Percentiles rank a stretch among this genome's conserved stretches.
phyloP scores from a whole-genome alignment of 2,797 vertebrate genomes.

The Melanotaenia trifasciata region DNA sequence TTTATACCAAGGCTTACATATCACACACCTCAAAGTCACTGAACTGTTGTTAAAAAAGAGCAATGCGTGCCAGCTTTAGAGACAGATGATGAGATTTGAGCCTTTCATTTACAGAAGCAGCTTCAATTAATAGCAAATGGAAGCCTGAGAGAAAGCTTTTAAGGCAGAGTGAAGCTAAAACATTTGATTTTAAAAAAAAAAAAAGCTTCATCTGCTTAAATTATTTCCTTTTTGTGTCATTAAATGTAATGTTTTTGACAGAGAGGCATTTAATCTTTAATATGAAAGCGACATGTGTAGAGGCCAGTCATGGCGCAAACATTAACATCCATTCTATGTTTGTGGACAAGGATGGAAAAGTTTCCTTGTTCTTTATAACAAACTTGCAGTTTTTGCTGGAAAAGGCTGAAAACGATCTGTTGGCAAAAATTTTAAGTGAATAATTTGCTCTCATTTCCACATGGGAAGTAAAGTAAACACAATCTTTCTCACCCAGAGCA shows the following conservation, averaged over 20 bases:
- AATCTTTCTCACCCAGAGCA: constrained; percentile 44
- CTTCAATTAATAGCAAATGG: constrained; percentile 54
- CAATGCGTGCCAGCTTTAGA: constrained; percentile 49
- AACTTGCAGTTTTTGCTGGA: neutral
- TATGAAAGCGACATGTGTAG: constrained; percentile 15
- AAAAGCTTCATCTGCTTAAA: constrained; percentile 15
- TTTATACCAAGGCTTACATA: neutral
- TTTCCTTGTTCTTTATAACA: neutral
- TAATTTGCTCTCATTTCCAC: constrained; percentile 32
- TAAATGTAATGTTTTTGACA: constrained; percentile 43
- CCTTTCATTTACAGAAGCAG: constrained; percentile 43
- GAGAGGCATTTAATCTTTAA: constrained; percentile 51
- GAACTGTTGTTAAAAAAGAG: constrained; percentile 2
- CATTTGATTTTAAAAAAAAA: constrained; percentile 20
- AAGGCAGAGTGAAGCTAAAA: constrained; percentile 47
- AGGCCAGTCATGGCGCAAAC: constrained; percentile 13
- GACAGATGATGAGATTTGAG: constrained; percentile 49
- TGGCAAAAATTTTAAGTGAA: constrained; percentile 23
- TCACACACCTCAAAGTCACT: constrained; percentile 20
- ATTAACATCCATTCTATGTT: neutral
- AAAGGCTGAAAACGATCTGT: constrained; percentile 5
- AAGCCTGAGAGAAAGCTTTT: constrained; percentile 45
- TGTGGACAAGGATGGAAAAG: neutral
- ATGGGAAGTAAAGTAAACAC: constrained; percentile 44
- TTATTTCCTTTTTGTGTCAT: constrained; percentile 47